These are phyloP conservation scores for Diplazon laetatorius DNA, from an alignment of 2,888 invertebrate species.

Conservation along the genomic window DNA sequence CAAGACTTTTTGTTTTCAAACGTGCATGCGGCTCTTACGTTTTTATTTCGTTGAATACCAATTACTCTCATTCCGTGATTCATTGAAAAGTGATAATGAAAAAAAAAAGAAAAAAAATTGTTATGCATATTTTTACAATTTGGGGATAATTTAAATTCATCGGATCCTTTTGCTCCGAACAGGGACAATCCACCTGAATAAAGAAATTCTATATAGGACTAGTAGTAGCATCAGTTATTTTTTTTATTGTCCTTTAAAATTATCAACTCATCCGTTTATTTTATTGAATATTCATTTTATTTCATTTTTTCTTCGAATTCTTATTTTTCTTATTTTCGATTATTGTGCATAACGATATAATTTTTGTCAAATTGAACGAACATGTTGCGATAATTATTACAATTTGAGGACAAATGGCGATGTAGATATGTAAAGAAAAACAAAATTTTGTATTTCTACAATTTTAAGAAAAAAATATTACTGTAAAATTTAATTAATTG, in stretches of 20 bases:
- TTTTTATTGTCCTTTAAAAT: no score
- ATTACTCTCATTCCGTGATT: constrained; percentile 4
- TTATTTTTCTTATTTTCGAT: no score
- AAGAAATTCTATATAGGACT: background rate
- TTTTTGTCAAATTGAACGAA: no score
- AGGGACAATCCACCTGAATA: background rate
- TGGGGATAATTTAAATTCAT: background rate
- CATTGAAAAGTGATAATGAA: background rate
- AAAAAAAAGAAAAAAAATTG: constrained; percentile 1
- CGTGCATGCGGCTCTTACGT: background rate
- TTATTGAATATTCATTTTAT: background rate
- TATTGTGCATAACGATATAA: no score
- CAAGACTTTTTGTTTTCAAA: no score
- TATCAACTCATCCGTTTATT: background rate
- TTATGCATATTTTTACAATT: background rate
- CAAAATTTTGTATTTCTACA: no score
- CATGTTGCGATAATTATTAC: no score
- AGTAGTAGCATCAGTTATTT: no score
- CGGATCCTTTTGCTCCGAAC: background rate
- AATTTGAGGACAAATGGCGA: no score
- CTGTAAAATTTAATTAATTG: no score
- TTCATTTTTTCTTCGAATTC: background rate
- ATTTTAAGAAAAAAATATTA: no score
- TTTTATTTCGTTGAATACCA: constrained; percentile 28
- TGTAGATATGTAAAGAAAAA: no score